These are phyloP conservation scores for Mythimna albipuncta DNA, from an alignment of 2,888 invertebrate species.

Conservation along the genomic window DNA sequence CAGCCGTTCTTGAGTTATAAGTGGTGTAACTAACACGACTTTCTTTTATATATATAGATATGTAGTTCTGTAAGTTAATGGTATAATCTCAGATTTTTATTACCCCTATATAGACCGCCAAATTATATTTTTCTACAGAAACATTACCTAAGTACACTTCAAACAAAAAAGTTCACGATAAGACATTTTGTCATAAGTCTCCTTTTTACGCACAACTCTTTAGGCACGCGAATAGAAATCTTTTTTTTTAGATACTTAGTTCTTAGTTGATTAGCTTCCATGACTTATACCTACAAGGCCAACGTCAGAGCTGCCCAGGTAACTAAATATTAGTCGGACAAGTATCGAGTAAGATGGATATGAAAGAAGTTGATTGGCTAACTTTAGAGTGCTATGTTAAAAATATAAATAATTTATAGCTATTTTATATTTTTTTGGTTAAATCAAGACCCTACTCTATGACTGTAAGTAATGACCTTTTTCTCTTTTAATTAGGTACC, in stretches of 20 bases:
- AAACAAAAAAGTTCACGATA: neutral
- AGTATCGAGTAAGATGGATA: too few relatives aligned
- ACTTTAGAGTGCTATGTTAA: neutral
- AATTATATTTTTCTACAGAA: conserved; percentile 30
- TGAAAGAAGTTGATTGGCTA: neutral
- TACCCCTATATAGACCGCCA: neutral
- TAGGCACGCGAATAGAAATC: neutral
- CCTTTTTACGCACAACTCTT: neutral
- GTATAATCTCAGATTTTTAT: conserved; percentile 13
- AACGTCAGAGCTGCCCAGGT: too few relatives aligned
- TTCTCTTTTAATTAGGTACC: neutral
- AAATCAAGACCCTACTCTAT: too few relatives aligned
- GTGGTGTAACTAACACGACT: too few relatives aligned
- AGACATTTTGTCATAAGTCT: neutral
- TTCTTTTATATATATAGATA: too few relatives aligned
- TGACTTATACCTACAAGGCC: too few relatives aligned
- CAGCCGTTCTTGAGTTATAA: too few relatives aligned
- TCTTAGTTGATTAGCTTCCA: neutral
- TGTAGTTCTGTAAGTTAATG: neutral
- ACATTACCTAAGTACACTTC: neutral
- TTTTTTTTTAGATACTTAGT: neutral
- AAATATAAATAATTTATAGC: conserved; percentile 6
- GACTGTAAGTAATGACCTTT: neutral
- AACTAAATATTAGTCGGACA: too few relatives aligned
- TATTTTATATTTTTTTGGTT: neutral